Percentiles rank a stretch among this genome's conserved stretches.
phyloP scores from a whole-genome alignment of 1,140 invertebrate genomes.

The Drosophila kurseongensis region DNA sequence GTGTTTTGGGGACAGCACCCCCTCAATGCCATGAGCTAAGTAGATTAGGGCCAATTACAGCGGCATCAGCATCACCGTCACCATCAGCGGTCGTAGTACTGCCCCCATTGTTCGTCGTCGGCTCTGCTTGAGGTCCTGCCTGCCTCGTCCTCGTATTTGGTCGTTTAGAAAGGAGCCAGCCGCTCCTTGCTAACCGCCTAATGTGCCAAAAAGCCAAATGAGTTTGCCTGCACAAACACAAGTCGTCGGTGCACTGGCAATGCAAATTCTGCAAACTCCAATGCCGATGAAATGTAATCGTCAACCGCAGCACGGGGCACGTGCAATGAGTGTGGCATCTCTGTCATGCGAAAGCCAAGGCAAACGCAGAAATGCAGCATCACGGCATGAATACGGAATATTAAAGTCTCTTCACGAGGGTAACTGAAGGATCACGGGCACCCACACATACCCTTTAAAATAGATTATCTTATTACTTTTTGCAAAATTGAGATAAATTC shows the following conservation, averaged over 20 bases:
- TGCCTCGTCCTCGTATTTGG: conserved; percentile 49
- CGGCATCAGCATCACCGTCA: conserved; percentile 52
- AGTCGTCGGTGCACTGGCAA: conserved; percentile 7
- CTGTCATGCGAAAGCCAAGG: conserved; percentile 58
- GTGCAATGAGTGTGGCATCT: conserved; percentile 43
- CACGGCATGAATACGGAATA: conserved; percentile 31
- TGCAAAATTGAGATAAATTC: neutral
- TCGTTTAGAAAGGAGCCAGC: conserved; percentile 44
- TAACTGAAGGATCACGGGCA: neutral
- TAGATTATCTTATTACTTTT: neutral
- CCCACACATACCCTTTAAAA: neutral
- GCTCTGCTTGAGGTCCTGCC: conserved; percentile 23
- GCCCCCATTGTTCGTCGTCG: conserved; percentile 15
- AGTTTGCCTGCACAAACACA: conserved; percentile 62
- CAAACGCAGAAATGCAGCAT: conserved; percentile 26
- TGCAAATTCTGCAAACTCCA: conserved; percentile 29
- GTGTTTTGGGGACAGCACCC: conserved; percentile 47
- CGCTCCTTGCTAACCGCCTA: conserved; percentile 32
- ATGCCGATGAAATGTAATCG: conserved; percentile 67
- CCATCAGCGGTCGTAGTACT: conserved; percentile 29
- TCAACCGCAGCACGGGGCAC: conserved; percentile 65
- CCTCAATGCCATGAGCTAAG: conserved; percentile 68
- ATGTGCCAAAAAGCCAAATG: conserved; percentile 72
- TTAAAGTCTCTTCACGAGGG: conserved; percentile 11
- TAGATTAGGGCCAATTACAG: conserved; percentile 78